Evolutionary conservation across 2,113 vertebrate species (phyloP), one percentile per base, ranked within the genome.

Genomic region (Cranoglanis bouderius): DNA sequence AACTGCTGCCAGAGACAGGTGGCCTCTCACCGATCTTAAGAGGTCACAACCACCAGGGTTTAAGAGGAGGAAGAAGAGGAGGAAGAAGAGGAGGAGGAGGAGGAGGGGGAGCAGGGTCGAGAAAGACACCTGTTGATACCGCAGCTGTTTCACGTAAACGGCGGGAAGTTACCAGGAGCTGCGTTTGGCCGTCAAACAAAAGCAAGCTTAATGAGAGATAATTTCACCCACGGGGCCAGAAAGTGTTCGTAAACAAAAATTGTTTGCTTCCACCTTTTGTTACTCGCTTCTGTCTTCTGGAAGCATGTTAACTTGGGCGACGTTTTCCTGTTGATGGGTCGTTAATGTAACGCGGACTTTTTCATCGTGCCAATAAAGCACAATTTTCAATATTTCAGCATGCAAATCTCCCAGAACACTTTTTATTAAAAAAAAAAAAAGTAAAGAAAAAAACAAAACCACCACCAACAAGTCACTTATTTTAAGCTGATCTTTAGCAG

Each of bases 121-220:
- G 93, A 92, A 80, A 77, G 65, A 94, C 95, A 96, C 95, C 94
- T 95, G 95, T 95, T 95, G 94, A 94, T 46, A 6, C 29, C 7
- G 72, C 85, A 88, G 87, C 85, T 87, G 88, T 53, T 88, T 19
- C 8, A 18, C 29, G 16, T 89, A 88, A 88, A 86, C 86, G 87
- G 35, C 38, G 85, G 88, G 88, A 86, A 89, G 86, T 85, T 61
- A 89, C 87, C 81, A 51, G 67, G 86, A 89, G 77, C 65, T 46
- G 55, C 49, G 46, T 67, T 87, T 63, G 65, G 29, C 26, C 21
- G 46, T 82, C 29, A 46, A 65, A 80, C 51, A 86, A 53, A 84
- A 84, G 35, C 46, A 26, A 49, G 74, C 88, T 85, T 81, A 85
- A 89, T 32, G 61, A 32, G 83, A 35, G 29, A 75, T 5, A 59